phyloP scores from a whole-genome alignment of 2,888 invertebrate genomes.

The Uropetala carovei region DNA sequence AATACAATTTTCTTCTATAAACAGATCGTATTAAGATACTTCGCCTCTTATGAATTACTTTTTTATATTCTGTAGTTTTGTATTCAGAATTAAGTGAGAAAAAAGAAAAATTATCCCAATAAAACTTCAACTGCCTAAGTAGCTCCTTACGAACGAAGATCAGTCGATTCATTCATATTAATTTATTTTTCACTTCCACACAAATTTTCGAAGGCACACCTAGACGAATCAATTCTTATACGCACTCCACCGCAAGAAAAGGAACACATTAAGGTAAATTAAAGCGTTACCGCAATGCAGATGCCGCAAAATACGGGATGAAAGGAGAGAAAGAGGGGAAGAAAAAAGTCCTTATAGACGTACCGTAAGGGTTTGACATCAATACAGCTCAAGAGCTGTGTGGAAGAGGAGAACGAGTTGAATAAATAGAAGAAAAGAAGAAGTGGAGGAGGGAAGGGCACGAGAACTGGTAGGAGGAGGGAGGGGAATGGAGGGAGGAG shows the following conservation, averaged over 20 bases:
- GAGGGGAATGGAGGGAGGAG: background rate
- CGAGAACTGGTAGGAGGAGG: background rate
- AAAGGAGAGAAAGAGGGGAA: background rate
- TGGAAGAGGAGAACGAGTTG: slow-evolving; percentile 17
- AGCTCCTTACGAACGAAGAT: too few species aligned
- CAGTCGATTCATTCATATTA: too few species aligned
- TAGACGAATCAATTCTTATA: too few species aligned
- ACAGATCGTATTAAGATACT: too few species aligned
- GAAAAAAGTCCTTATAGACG: background rate
- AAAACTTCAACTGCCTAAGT: too few species aligned
- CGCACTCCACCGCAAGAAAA: background rate
- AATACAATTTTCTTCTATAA: too few species aligned
- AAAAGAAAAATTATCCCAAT: too few species aligned
- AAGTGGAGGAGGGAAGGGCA: background rate
- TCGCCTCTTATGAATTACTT: too few species aligned
- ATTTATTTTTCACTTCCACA: too few species aligned
- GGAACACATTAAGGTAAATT: slow-evolving; percentile 9
- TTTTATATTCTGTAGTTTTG: too few species aligned
- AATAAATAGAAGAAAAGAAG: slow-evolving; percentile 26
- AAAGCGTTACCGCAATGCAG: slow-evolving; percentile 52
- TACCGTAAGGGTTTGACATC: slow-evolving; percentile 38
- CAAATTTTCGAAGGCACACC: too few species aligned
- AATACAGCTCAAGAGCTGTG: slow-evolving; percentile 36
- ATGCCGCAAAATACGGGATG: background rate
- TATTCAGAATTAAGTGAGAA: too few species aligned